Evolutionary conservation across 2,113 vertebrate genomes (phyloP).

Genomic region (Phyllostomus discolor): DNA sequence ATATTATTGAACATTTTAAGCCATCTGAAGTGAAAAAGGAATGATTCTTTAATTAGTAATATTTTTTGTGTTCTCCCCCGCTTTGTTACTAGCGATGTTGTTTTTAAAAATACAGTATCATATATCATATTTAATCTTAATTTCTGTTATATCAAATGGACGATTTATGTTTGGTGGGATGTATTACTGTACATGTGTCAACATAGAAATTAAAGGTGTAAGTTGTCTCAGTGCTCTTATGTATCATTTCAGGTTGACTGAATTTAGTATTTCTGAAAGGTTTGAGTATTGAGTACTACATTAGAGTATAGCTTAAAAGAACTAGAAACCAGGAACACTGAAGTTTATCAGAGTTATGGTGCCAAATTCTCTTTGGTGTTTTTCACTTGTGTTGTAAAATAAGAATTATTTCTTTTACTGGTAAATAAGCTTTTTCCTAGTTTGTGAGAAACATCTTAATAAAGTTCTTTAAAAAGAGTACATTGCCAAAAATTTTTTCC

Average conservation of each 20-base stretch:
- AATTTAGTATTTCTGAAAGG: not conserved
- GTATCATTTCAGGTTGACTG: not conserved
- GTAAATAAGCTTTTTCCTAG: conserved; percentile 12
- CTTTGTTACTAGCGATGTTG: conserved; percentile 5
- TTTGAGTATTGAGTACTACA: not conserved
- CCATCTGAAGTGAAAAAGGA: not conserved
- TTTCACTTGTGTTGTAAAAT: conserved; percentile 45
- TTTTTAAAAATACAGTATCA: not conserved
- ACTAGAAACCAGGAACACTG: not conserved
- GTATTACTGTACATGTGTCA: not conserved
- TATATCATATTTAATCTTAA: not conserved
- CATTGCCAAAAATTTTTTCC: not conserved
- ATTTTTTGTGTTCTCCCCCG: conserved; percentile 10
- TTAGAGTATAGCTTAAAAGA: not conserved
- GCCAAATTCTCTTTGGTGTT: not conserved
- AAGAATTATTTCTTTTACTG: conserved; percentile 14
- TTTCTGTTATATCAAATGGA: not conserved
- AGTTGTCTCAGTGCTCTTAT: not conserved
- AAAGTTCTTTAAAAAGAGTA: conserved; percentile 45
- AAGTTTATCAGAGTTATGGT: not conserved
- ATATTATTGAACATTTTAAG: not conserved
- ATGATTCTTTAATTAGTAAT: not conserved
- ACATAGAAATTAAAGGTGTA: not conserved
- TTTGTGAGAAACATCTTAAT: conserved; percentile 56
- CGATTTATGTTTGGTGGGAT: not conserved